phyloP scores from a whole-genome alignment of 2,113 vertebrate species.

The Misgurnus anguillicaudatus region DNA sequence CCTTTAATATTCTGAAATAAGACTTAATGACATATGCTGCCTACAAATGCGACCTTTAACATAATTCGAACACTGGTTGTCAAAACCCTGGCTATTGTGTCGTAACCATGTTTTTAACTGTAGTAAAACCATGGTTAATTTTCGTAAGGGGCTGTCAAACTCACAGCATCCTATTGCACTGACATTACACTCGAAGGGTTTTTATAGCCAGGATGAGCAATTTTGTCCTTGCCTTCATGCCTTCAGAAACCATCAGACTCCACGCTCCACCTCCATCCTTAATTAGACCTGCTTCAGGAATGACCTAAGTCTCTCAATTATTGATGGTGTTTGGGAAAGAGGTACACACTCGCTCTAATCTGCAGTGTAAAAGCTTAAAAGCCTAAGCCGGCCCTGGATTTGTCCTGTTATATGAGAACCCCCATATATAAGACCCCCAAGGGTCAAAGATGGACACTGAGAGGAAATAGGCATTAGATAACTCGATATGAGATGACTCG shows the following conservation, averaged over 20 bases:
- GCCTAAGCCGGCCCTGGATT: background rate
- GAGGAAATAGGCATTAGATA: background rate
- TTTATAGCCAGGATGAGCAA: background rate
- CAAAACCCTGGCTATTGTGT: too few relatives aligned
- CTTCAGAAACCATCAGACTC: background rate
- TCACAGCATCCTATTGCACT: background rate
- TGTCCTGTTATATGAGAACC: conserved; percentile 8
- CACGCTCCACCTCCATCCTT: conserved; percentile 9
- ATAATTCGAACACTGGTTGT: too few relatives aligned
- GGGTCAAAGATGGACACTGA: conserved; percentile 20
- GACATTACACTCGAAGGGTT: background rate
- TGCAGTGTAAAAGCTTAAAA: background rate
- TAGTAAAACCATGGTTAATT: too few relatives aligned
- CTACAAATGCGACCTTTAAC: too few relatives aligned
- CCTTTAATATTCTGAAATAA: too few relatives aligned
- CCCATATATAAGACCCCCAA: background rate
- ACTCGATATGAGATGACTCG: conserved; percentile 8
- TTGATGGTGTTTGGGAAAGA: conserved; percentile 32
- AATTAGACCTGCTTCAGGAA: conserved; percentile 16
- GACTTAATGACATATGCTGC: too few relatives aligned
- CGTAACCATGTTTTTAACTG: too few relatives aligned
- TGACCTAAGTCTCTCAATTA: conserved; percentile 19
- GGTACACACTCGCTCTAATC: conserved; percentile 20
- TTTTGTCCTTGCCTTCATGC: background rate
- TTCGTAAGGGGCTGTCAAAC: too few relatives aligned